Evolutionary conservation across 2,113 vertebrate species (phyloP), one percentile per base, ranked within the genome.

Genomic region (Myotis lucifugus): DNA sequence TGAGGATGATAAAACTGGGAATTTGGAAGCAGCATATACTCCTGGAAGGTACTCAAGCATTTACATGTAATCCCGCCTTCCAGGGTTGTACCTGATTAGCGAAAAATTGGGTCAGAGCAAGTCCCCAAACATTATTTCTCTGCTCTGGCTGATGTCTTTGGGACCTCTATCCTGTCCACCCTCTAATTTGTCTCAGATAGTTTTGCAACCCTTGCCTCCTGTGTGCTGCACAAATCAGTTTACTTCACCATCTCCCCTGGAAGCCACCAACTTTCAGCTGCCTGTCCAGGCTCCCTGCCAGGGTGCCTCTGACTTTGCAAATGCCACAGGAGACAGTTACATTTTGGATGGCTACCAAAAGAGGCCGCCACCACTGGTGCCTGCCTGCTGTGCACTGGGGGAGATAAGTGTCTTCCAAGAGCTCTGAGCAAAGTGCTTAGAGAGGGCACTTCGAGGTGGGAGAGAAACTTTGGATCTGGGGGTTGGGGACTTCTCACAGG

Each of bases 291-390:
- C 76, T 90, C 32, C 46, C 1, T 17, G 76, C 85, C 93, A 91
- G n/a, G 67, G 66, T 56, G 70, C 79, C 85, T 95, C 40, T 82
- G 90, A 84, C 54, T 96, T 79, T 87, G 83, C 79, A 90, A 72
- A 87, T 66, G 69, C 54, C 7, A 1, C 32, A 34, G 76, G 67
- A 92, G 29, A n/a, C 88, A 90, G 77, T 70, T 59, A 21, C 56
- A 48, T 66, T 46, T 73, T 54, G 17, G 10, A 56, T 4, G 70
- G n/a, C 66, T 89, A 72, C 79, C 78, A 54, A 61, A 4, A 34
- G n/a, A 70, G 64, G 14, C 85, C 77, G 64, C 91, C 84, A 54
- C 37, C 1, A 1, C 14, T 8, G 37, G 84, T 69, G 83, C 29
- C 50, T 50, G 78, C 18, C 50, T 52, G 79, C 76, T 78, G 67